These are phyloP conservation scores for Drosophila quadrilineata DNA, from an alignment of 1,140 invertebrate genomes.

Conservation along the genomic window DNA sequence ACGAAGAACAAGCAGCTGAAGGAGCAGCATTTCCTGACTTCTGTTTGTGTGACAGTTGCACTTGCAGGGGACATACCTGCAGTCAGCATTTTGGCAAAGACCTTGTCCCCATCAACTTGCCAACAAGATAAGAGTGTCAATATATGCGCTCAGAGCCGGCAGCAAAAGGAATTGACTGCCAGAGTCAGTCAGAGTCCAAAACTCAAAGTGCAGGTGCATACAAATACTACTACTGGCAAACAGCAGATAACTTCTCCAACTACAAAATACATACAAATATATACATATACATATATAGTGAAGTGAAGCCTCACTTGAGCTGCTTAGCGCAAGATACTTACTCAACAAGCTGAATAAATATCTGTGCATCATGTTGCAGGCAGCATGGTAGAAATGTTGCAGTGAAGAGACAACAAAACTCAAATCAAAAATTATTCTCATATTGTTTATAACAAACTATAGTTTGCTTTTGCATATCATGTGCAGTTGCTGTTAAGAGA, in stretches of 20 bases:
- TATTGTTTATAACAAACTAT: neutral
- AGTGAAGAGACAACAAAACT: no score
- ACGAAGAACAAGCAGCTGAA: neutral
- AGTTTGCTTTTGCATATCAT: neutral
- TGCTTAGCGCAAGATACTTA: conserved; percentile 8
- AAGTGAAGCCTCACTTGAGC: conserved; percentile 9
- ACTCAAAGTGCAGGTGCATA: conserved; percentile 20
- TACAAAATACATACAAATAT: neutral
- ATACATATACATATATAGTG: neutral
- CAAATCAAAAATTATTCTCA: neutral
- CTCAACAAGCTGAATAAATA: neutral
- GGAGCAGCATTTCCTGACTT: neutral
- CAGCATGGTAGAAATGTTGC: neutral
- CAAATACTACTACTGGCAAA: neutral
- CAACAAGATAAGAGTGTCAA: conserved; percentile 28
- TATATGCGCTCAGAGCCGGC: conserved; percentile 15
- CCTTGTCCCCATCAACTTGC: conserved; percentile 39
- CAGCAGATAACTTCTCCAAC: neutral
- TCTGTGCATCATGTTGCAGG: neutral
- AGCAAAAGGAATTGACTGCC: conserved; percentile 33
- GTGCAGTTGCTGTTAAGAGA: neutral
- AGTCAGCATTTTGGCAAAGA: conserved; percentile 36
- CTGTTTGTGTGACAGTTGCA: neutral
- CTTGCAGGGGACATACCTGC: conserved; percentile 1
- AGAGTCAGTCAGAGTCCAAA: no score